Conservation (phyloP, 2,888 invertebrate genomes). For the Nymphalis c-album region DNA sequence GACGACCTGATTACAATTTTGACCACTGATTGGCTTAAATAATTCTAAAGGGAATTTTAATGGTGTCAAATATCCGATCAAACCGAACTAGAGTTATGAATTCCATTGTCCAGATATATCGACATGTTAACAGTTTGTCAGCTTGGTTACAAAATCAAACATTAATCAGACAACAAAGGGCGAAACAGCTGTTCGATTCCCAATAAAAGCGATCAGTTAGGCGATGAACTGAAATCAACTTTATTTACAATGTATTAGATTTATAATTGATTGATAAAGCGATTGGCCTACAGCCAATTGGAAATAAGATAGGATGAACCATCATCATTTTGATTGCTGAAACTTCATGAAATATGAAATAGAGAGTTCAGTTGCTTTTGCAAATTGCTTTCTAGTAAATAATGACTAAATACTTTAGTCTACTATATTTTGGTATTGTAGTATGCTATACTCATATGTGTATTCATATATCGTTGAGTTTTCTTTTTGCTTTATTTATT, state of each 20-base stretch:
- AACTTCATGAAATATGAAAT: conserved; percentile 20
- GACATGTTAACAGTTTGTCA: conserved; percentile 23
- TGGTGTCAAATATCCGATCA: too few species aligned
- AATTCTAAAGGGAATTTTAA: too few species aligned
- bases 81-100: not conserved
- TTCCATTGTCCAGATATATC: not conserved
- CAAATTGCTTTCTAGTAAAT: not conserved
- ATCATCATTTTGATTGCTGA: conserved; percentile 31
- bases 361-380: not conserved
- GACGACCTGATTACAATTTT: too few species aligned
- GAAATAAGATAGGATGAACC: conserved; percentile 25
- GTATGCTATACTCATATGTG: too few species aligned
- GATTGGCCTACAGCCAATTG: conserved; percentile 26
- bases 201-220: conserved; percentile 31
- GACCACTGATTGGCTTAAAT: too few species aligned
- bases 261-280: not conserved
- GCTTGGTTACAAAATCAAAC: conserved; percentile 25
- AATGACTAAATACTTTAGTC: too few species aligned
- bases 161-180: conserved; percentile 30
- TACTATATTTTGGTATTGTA: too few species aligned
- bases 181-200: conserved; percentile 32
- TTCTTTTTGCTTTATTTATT: too few species aligned
- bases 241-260: not conserved
- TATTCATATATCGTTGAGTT: too few species aligned
- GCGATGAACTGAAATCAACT: conserved; percentile 21